Base-by-base conservation (phyloP, 23 tunicate genomes). In the Styela clava region DNA sequence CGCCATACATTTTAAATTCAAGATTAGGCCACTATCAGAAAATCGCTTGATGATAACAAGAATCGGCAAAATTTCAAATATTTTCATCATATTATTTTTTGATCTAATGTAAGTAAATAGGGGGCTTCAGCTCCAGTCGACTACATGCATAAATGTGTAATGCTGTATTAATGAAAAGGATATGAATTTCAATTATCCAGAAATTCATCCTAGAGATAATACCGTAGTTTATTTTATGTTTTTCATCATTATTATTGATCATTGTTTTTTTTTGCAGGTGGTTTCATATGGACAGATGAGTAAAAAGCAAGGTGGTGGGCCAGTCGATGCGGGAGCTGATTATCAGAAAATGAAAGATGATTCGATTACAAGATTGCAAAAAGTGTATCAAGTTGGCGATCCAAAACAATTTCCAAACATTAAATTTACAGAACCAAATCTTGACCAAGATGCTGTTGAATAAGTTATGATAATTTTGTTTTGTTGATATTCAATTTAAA, bases 281-380 rank as follows among this genome's bases (percentile, higher is more conserved):
- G 68, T 74, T 2, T 74, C 84, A 1, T 91, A 91, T 34, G 82
- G 61, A 51, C 18, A 62, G 0, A 63, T 71, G 26, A 86, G 90
- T 64, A 74, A 69, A 36, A 82, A 91, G 78, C 84, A 72, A 78
- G 97, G 97, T 19, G 92, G 92, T 27, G 90, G 97, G 1, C 78
- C 97, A 33, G 97, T 91, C 24, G 97, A 91, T 62, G 97, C 85
- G 16, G 97, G 90, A 24, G 73, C 87, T 9, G 87, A 83, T 44
- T 91, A 79, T 65, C 51, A 91, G 31, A 83, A 91, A 35, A 44
- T 71, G 64, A 86, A 83, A 65, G 69, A 78, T 20, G 97, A 91
- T n/a, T 83, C 97, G 16, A 82, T 86, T 35, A 34, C 65, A 0
- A 63, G 97, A 63, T 61, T 91, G 25, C 69, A 84, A 33, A 91